Conservation (phyloP, 2,888 invertebrate genomes). For the Drosophila mulleri region DNA sequence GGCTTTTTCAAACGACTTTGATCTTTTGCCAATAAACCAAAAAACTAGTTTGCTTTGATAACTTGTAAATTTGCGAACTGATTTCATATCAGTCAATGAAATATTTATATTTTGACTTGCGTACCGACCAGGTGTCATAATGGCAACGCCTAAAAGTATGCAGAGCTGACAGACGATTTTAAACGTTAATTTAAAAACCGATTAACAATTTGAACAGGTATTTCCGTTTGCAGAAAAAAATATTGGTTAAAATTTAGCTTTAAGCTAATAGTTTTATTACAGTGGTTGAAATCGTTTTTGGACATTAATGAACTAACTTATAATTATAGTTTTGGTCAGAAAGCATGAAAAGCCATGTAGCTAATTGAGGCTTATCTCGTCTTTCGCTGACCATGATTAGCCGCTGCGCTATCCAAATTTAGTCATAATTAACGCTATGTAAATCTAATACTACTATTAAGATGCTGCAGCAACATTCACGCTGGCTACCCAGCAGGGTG, state of each 20-base stretch:
- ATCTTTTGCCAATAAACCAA: not conserved
- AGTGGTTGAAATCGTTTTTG: not conserved
- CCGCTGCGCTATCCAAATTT: slow-evolving; percentile 26
- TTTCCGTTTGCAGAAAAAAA: not conserved
- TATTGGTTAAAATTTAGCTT: not conserved
- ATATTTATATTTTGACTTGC: not conserved
- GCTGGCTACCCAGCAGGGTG: slow-evolving; percentile 43
- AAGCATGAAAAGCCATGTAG: slow-evolving; percentile 12
- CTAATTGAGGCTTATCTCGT: slow-evolving; percentile 15
- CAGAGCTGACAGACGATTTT: not conserved
- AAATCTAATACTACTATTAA: slow-evolving; percentile 25
- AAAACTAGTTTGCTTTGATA: not conserved
- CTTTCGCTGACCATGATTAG: slow-evolving; percentile 27
- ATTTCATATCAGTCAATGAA: no score
- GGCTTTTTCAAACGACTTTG: not conserved
- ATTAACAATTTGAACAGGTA: not conserved
- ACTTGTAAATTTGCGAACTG: not conserved
- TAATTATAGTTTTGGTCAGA: not conserved
- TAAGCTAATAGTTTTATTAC: not conserved
- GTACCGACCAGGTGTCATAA: not conserved
- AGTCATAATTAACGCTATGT: slow-evolving; percentile 41
- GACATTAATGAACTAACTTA: not conserved
- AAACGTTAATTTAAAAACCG: not conserved
- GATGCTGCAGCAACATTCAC: slow-evolving; percentile 26
- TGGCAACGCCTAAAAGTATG: slow-evolving; percentile 22